These are phyloP conservation scores for Turritopsis dohrnii DNA, from an alignment of 30 jellyfish, hydroid and myxozoan genomes.

Conservation along the genomic window DNA sequence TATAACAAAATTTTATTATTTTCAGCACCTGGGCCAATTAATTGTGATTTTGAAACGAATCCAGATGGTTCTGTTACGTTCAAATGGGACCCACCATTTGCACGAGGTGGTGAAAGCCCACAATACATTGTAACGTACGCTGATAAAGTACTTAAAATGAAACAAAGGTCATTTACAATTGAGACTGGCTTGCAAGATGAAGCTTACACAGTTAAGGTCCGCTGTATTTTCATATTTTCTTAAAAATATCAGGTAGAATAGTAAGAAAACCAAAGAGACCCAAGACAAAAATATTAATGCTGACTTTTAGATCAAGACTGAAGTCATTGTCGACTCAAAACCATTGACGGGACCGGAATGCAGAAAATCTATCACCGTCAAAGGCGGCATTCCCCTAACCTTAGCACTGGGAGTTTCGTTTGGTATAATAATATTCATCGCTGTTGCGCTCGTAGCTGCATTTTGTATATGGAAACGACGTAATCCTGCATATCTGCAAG, in stretches of 20 bases:
- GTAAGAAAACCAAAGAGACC: no score
- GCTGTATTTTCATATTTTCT: neutral
- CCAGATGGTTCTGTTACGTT: constrained; percentile 48
- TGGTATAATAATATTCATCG: constrained; percentile 27
- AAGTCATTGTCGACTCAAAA: constrained; percentile 13
- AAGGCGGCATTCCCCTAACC: constrained; percentile 50
- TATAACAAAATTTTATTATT: neutral
- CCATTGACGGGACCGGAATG: constrained; percentile 16
- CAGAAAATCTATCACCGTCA: neutral
- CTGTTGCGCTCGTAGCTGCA: constrained; percentile 22
- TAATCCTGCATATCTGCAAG: constrained; percentile 71
- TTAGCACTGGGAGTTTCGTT: constrained; percentile 46
- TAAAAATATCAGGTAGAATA: no score
- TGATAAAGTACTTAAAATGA: constrained; percentile 23
- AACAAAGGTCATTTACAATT: constrained; percentile 17
- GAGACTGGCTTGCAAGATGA: constrained; percentile 21
- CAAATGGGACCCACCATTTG: constrained; percentile 57
- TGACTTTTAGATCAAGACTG: constrained; percentile 19
- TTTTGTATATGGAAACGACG: constrained; percentile 51
- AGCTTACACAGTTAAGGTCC: constrained; percentile 39
- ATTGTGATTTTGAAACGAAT: neutral
- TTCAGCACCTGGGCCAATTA: constrained; percentile 48
- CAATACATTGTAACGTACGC: constrained; percentile 33
- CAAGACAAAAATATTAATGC: no score
- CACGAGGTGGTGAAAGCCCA: constrained; percentile 38